These are phyloP conservation scores for Leucophenga maculata DNA, from an alignment of 2,888 invertebrate species.

Conservation along the genomic window DNA sequence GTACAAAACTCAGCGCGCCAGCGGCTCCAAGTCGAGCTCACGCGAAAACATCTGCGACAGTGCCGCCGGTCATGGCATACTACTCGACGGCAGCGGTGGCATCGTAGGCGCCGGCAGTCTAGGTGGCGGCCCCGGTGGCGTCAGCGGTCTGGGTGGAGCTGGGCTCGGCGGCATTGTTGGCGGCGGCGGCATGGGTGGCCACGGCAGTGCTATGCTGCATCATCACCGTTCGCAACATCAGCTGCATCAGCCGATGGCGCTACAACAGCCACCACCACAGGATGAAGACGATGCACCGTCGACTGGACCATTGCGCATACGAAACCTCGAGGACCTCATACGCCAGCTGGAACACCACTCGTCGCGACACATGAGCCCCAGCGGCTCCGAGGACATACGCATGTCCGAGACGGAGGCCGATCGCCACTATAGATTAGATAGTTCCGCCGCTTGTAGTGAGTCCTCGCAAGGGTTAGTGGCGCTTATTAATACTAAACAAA, in stretches of 20 bases:
- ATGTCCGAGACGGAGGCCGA: conserved; percentile 91
- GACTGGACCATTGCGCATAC: conserved; percentile 88
- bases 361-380: conserved; percentile 89
- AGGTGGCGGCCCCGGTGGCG: conserved; percentile 60
- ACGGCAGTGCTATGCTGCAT: conserved; percentile 70
- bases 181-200: conserved; percentile 41
- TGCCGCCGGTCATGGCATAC: conserved; percentile 74
- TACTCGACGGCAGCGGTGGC: conserved; percentile 71
- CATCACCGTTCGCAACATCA: conserved; percentile 68
- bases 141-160: conserved; percentile 41
- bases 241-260: conserved; percentile 70
- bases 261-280: conserved; percentile 73
- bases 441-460: conserved; percentile 81
- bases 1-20: conserved; percentile 75
- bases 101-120: conserved; percentile 50
- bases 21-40: conserved; percentile 74
- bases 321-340: conserved; percentile 92
- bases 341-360: conserved; percentile 91
- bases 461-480: conserved; percentile 80
- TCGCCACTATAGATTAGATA: conserved; percentile 88
- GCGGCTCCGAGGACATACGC: conserved; percentile 89
- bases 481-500: not conserved
- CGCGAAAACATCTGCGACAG: conserved; percentile 84
- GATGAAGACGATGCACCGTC: conserved; percentile 83
- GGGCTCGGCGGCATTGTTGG: conserved; percentile 62